Conservation (phyloP, 2,797 vertebrate species). For the Pangasius sanitwongsei region DNA sequence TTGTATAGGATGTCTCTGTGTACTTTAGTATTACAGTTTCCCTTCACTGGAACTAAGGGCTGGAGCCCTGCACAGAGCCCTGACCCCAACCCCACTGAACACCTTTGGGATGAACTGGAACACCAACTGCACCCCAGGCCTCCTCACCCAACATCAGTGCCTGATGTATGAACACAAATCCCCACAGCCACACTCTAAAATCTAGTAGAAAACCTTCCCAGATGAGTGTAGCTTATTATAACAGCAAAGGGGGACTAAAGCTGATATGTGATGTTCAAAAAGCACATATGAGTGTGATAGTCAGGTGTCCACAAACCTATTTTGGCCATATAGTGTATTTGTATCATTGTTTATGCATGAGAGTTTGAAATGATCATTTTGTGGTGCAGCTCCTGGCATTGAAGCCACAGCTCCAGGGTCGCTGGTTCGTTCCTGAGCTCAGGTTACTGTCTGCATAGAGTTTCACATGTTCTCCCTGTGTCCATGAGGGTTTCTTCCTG, state of each 20-base stretch:
- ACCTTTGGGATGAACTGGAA: not conserved
- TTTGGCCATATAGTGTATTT: not conserved
- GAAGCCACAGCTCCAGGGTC: not conserved
- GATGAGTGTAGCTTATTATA: not conserved
- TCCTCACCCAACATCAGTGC: not conserved
- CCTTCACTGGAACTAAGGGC: not conserved
- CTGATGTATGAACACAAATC: not conserved
- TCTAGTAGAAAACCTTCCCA: not conserved
- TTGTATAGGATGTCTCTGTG: not conserved
- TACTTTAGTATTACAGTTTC: not conserved
- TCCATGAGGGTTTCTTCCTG: not conserved
- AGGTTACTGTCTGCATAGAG: not conserved
- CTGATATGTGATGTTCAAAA: not conserved
- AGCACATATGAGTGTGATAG: not conserved
- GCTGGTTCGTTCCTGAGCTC: not conserved
- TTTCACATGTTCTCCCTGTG: not conserved
- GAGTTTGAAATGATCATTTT: not conserved
- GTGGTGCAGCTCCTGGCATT: not conserved
- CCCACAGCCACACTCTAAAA: not conserved
- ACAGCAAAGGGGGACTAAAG: not conserved
- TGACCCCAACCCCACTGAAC: not conserved
- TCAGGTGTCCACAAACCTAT: not conserved
- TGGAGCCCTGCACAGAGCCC: not conserved
- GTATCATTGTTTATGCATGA: not conserved
- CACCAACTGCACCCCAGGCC: not conserved